Evolutionary conservation across 2,888 invertebrate species (phyloP).

Genomic region (Lithodes maja): DNA sequence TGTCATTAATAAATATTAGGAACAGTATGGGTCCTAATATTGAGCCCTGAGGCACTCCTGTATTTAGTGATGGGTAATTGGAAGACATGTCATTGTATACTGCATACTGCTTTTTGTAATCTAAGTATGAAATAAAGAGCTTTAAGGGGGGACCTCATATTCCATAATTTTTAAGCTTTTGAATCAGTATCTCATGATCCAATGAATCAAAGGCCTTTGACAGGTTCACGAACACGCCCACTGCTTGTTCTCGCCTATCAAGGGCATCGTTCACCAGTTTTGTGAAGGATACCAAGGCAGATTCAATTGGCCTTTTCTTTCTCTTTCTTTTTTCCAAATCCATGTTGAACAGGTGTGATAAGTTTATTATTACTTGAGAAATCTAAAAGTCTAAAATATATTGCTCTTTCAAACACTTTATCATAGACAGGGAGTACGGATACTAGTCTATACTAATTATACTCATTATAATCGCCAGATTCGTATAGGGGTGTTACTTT

Average conservation of each 20-base stretch:
- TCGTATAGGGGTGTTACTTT: background rate
- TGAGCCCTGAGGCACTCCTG: background rate
- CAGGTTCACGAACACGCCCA: background rate
- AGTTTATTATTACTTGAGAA: background rate
- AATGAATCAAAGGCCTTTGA: background rate
- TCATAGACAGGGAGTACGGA: background rate
- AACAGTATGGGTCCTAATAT: background rate
- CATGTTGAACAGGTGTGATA: background rate
- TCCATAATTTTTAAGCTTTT: background rate
- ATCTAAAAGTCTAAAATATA: background rate
- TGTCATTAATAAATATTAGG: background rate
- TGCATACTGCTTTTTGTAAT: background rate
- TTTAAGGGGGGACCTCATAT: background rate
- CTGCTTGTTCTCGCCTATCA: background rate
- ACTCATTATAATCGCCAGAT: background rate
- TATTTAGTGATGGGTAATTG: background rate
- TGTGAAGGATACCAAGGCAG: background rate
- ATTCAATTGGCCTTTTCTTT: background rate
- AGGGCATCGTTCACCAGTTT: background rate
- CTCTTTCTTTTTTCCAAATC: background rate
- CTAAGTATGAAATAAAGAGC: background rate
- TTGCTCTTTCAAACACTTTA: background rate
- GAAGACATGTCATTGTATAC: background rate
- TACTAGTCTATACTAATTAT: background rate
- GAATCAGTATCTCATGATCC: background rate